A percentile compares a stretch with the other conserved stretches of the same genome.
phyloP scores from a whole-genome alignment of 2,888 invertebrate genomes.

The Sphecodes monilicornis region DNA sequence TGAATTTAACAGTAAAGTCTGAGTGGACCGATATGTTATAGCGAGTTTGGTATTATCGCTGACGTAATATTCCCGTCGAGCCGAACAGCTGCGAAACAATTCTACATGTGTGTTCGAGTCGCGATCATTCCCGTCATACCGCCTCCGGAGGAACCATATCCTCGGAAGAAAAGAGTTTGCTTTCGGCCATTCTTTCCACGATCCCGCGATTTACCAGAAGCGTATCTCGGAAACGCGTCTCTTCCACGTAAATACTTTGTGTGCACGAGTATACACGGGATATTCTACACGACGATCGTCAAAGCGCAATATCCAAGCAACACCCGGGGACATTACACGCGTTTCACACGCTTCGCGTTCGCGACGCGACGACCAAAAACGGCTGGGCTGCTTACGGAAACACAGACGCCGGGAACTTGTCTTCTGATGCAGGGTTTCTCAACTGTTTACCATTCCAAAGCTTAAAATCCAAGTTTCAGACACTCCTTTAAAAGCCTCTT shows the following conservation, averaged over 20 bases:
- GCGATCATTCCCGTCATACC: constrained; percentile 22
- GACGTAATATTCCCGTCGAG: constrained; percentile 13
- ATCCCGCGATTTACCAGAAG: constrained; percentile 43
- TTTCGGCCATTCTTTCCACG: constrained; percentile 37
- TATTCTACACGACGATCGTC: constrained; percentile 36
- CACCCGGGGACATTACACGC: constrained; percentile 41
- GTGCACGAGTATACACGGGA: constrained; percentile 9
- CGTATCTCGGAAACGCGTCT: constrained; percentile 42
- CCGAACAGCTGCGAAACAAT: constrained; percentile 20
- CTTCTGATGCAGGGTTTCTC: constrained; percentile 42
- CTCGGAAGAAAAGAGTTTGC: background rate
- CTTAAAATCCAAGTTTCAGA: background rate
- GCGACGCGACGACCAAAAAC: constrained; percentile 43
- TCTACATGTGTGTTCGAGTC: constrained; percentile 13
- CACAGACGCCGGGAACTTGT: constrained; percentile 5
- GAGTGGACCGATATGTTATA: background rate
- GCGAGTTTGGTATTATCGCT: constrained; percentile 8
- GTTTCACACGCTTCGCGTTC: constrained; percentile 48
- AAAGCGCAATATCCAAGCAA: constrained; percentile 35
- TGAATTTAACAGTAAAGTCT: background rate
- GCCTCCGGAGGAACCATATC: constrained; percentile 4
- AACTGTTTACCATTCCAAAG: constrained; percentile 8
- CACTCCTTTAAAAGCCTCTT: background rate
- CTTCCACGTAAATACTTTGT: constrained; percentile 39
- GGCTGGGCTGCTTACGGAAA: constrained; percentile 33